Evolutionary conservation across 1,140 invertebrate genomes (phyloP).

Genomic region (Drosophila aff.): DNA sequence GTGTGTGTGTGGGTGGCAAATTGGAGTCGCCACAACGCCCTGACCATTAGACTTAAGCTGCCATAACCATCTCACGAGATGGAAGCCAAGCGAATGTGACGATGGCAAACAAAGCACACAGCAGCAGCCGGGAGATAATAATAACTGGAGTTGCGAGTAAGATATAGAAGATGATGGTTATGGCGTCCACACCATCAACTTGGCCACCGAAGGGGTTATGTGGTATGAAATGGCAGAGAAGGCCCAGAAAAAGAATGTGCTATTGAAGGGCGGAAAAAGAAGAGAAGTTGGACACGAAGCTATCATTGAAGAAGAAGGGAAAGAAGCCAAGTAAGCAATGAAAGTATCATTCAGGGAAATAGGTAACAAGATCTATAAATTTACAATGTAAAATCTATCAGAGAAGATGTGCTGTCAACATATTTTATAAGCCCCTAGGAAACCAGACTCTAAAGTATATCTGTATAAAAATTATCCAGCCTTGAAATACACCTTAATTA

Average conservation of each 20-base stretch:
- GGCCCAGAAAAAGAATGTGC: not conserved
- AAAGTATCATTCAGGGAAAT: not conserved
- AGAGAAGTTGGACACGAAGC: not conserved
- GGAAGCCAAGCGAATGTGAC: slow-evolving; percentile 25
- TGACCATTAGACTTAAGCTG: slow-evolving; percentile 54
- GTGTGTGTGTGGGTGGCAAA: not conserved
- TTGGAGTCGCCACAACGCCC: slow-evolving; percentile 18
- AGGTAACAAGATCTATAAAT: not conserved
- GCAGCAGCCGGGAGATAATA: slow-evolving; percentile 26
- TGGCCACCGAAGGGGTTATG: slow-evolving; percentile 13
- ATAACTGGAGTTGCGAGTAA: slow-evolving; percentile 34
- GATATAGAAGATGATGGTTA: slow-evolving; percentile 43
- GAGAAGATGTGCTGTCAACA: not conserved
- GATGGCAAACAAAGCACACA: slow-evolving; percentile 16
- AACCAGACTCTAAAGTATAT: not conserved
- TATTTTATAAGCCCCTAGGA: not conserved
- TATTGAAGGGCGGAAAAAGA: not conserved
- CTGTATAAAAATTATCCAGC: fast-evolving
- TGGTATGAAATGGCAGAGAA: too few species aligned
- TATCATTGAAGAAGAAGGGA: not conserved
- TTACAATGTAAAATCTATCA: not conserved
- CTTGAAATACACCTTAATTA: not conserved
- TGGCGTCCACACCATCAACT: slow-evolving; percentile 23
- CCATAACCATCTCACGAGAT: slow-evolving; percentile 39
- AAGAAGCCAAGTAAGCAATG: too few species aligned